Percentiles rank a stretch among this genome's conserved stretches.
Evolutionary conservation across 1,140 invertebrate species (phyloP).

Genomic region (Bathynomus jamesi): DNA sequence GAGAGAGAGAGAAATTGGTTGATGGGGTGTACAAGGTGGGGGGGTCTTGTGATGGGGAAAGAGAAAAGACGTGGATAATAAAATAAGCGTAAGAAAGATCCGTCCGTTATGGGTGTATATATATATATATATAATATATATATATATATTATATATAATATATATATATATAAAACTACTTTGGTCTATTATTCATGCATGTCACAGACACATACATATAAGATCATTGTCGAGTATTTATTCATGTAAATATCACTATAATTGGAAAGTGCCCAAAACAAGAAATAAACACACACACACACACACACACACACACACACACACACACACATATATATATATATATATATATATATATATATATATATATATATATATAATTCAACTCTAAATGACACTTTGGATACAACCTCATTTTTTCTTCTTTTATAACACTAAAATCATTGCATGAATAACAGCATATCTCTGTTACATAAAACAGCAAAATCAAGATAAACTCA

Average conservation of each 20-base stretch:
- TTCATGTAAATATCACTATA: neutral
- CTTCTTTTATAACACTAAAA: no score
- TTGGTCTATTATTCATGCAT: neutral
- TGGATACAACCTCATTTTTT: conserved; percentile 67
- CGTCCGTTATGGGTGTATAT: neutral
- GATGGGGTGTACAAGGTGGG: no score
- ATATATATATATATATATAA: conserved; percentile 6
- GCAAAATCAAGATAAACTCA: no score
- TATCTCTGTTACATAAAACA: no score
- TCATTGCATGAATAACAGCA: no score
- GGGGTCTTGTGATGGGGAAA: no score
- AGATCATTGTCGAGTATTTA: neutral
- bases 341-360: conserved; percentile 5
- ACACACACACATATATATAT: conserved; percentile 6
- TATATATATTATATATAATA: neutral
- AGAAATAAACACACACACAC: neutral
- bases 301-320: neutral
- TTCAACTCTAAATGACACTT: no score
- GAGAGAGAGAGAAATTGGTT: no score
- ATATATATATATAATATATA: conserved; percentile 1
- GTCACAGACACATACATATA: neutral
- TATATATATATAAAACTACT: neutral
- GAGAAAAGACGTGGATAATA: neutral
- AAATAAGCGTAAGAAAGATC: neutral
- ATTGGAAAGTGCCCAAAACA: no score